These are phyloP conservation scores for Neotoxoptera formosana DNA, from an alignment of 1,140 invertebrate species.

Conservation along the genomic window DNA sequence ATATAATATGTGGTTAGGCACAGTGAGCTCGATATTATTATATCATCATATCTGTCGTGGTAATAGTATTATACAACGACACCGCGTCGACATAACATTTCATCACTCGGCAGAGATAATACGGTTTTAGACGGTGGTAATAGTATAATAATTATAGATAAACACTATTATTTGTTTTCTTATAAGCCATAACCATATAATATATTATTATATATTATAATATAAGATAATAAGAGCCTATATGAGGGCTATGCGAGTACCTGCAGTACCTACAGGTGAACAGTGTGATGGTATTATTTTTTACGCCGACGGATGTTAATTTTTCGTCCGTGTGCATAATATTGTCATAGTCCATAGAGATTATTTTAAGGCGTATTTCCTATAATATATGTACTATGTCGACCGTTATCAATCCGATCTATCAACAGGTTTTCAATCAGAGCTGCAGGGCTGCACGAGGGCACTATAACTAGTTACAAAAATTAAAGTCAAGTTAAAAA, in stretches of 20 bases:
- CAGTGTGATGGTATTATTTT: background rate
- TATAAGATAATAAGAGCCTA: too few species aligned
- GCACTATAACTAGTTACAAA: too few species aligned
- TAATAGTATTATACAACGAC: background rate
- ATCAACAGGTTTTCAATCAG: too few species aligned
- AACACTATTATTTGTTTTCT: background rate
- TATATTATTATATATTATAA: too few species aligned
- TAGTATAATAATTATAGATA: background rate
- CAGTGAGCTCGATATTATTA: background rate
- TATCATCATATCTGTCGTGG: too few species aligned
- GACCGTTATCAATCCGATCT: too few species aligned
- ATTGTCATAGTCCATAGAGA: background rate
- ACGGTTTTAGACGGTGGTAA: background rate
- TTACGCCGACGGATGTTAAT: background rate
- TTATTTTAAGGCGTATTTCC: background rate
- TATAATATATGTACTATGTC: too few species aligned
- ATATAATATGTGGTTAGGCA: background rate
- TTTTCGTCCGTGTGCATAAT: background rate
- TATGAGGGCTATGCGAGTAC: too few species aligned
- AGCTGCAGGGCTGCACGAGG: too few species aligned
- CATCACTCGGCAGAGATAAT: background rate
- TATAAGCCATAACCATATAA: background rate
- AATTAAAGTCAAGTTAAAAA: too few species aligned
- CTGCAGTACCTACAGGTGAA: background rate
- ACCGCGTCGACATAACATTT: background rate